Percentiles rank a stretch among this genome's conserved stretches.
Conservation (phyloP, 2,888 invertebrate species). For the Drosophila silvestris region DNA sequence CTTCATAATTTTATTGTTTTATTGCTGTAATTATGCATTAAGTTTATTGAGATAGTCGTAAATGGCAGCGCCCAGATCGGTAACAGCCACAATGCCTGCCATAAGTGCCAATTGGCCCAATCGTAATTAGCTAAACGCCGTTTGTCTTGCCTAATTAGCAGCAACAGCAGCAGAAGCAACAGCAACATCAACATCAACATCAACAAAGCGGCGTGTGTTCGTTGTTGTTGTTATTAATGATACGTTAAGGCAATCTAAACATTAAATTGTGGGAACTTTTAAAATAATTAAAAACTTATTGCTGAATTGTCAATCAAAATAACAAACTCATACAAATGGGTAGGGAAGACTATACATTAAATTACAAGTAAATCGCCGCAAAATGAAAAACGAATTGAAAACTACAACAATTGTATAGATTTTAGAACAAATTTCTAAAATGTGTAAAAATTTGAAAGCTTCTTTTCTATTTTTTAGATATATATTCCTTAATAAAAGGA, state of each 20-base stretch:
- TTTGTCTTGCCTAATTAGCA: slow-evolving; percentile 56
- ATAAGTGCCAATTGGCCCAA: slow-evolving; percentile 56
- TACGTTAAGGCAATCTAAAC: slow-evolving; percentile 38
- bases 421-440: accelerated
- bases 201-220: slow-evolving; percentile 29
- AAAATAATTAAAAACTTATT: neutral
- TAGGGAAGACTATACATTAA: neutral
- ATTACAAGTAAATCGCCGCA: neutral
- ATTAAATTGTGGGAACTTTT: slow-evolving; percentile 2
- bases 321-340: neutral
- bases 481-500: neutral
- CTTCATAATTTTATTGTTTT: slow-evolving; percentile 77
- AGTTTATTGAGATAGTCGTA: slow-evolving; percentile 76
- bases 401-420: neutral
- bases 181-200: neutral
- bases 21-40: slow-evolving; percentile 79
- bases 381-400: neutral
- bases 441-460: neutral
- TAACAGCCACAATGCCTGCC: slow-evolving; percentile 35
- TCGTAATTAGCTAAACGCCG: slow-evolving; percentile 64
- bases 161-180: neutral
- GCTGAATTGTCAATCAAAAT: neutral
- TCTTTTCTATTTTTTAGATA: neutral
- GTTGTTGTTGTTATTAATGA: slow-evolving; percentile 12
- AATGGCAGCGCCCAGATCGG: slow-evolving; percentile 52